Conservation (phyloP, 1,140 invertebrate species). For the Stratiolaelaps scimitus region DNA sequence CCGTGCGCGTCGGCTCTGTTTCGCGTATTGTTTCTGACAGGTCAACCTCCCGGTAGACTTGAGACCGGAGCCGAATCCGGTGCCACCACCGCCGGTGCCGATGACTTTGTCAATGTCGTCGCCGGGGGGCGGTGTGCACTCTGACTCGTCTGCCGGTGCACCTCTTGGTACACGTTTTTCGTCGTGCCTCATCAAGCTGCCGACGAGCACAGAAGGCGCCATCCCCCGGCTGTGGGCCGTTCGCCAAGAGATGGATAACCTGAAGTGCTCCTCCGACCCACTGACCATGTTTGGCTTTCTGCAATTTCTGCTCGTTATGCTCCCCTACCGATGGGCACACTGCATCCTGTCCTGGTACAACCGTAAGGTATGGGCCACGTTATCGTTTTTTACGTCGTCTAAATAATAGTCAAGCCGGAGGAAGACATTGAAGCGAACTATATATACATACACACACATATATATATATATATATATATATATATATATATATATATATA, state of each 20-base stretch:
- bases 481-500: no score
- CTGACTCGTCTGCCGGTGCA: constrained; percentile 31
- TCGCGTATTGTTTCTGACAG: neutral
- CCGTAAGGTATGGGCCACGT: neutral
- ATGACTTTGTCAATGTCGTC: constrained; percentile 31
- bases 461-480: no score
- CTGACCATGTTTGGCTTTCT: constrained; percentile 44
- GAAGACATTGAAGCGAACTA: no score
- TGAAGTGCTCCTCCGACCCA: constrained; percentile 46
- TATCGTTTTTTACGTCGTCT: no score
- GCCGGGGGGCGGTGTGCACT: constrained; percentile 32
- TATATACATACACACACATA: no score
- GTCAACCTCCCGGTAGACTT: constrained; percentile 27
- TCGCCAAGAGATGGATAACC: constrained; percentile 44
- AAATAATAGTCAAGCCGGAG: no score
- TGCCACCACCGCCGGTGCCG: constrained; percentile 32
- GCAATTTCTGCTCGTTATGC: constrained; percentile 16
- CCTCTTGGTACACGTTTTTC: constrained; percentile 29
- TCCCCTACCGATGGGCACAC: constrained; percentile 26
- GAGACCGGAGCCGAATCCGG: constrained; percentile 32
- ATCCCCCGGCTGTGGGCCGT: constrained; percentile 51
- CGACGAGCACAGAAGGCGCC: constrained; percentile 48
- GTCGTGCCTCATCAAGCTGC: constrained; percentile 40
- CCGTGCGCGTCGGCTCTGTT: constrained; percentile 35
- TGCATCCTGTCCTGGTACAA: constrained; percentile 27